Conservation (phyloP, 1,140 invertebrate genomes). For the Nephila pilipes region DNA sequence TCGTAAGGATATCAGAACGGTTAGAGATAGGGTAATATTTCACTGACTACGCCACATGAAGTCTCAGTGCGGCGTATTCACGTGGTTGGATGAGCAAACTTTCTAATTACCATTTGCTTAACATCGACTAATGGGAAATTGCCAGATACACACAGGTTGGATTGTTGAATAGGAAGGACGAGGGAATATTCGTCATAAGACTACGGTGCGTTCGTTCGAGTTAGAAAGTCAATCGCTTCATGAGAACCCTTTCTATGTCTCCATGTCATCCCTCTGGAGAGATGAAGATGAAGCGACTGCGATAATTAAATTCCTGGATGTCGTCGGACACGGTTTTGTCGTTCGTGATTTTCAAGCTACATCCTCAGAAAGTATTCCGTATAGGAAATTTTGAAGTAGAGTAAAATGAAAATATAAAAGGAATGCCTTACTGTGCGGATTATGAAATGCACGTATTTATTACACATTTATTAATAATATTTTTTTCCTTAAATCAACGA, state of each 20-base stretch:
- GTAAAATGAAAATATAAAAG: too few relatives aligned
- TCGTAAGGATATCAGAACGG: neutral
- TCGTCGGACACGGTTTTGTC: neutral
- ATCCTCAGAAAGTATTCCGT: too few relatives aligned
- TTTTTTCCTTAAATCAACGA: too few relatives aligned
- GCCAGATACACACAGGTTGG: constrained; percentile 29
- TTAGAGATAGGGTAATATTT: neutral
- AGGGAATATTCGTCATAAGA: neutral
- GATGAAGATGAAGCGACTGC: constrained; percentile 48
- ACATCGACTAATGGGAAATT: neutral
- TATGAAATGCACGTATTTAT: too few relatives aligned
- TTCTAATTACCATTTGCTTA: constrained; percentile 37
- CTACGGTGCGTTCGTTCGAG: neutral
- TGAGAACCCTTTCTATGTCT: neutral
- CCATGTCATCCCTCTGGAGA: neutral
- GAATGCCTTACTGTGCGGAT: too few relatives aligned
- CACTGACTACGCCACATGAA: neutral
- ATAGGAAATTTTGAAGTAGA: too few relatives aligned
- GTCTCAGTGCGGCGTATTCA: neutral
- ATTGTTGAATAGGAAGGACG: neutral
- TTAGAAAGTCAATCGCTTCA: constrained; percentile 33
- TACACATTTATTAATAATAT: too few relatives aligned
- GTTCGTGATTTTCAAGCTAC: neutral
- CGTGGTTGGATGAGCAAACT: constrained; percentile 26
- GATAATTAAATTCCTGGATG: constrained; percentile 43